Evolutionary conservation across 2,113 vertebrate species (phyloP).

Genomic region (Saccopteryx bilineata): DNA sequence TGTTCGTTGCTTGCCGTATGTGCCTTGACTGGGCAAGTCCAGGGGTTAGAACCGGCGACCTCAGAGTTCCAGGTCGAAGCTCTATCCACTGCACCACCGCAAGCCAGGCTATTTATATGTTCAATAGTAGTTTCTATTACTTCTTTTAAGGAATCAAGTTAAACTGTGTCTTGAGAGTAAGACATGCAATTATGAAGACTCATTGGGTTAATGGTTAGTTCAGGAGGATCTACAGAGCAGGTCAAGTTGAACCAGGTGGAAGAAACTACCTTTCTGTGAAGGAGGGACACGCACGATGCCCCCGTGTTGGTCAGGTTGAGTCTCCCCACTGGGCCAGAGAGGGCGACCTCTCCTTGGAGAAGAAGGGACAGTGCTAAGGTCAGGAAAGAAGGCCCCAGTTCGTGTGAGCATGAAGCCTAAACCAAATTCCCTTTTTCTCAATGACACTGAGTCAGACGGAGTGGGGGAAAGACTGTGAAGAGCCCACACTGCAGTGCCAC

Average conservation of each 20-base stretch:
- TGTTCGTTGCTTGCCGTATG: no score
- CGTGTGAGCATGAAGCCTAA: not conserved
- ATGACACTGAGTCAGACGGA: not conserved
- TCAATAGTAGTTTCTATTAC: no score
- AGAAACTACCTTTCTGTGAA: not conserved
- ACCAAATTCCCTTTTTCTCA: not conserved
- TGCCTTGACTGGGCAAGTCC: no score
- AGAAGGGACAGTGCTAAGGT: not conserved
- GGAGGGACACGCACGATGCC: not conserved
- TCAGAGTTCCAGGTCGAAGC: no score
- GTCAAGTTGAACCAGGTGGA: no score
- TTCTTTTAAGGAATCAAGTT: not conserved
- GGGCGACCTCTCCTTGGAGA: not conserved
- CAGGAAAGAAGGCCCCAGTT: not conserved
- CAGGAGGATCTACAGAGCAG: not conserved
- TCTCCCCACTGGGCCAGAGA: no score
- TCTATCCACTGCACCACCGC: no score
- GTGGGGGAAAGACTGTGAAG: not conserved
- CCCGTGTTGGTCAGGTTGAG: rapidly evolving
- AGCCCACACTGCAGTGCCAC: no score
- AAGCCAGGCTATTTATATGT: no score
- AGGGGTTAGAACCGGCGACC: no score
- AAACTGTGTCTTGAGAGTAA: not conserved
- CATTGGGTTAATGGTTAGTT: not conserved
- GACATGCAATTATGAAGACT: not conserved